A percentile compares a stretch with the other conserved stretches of the same genome.
These are phyloP conservation scores for Synergus laeviventris DNA, from an alignment of 2,888 invertebrate species.

Conservation along the genomic window DNA sequence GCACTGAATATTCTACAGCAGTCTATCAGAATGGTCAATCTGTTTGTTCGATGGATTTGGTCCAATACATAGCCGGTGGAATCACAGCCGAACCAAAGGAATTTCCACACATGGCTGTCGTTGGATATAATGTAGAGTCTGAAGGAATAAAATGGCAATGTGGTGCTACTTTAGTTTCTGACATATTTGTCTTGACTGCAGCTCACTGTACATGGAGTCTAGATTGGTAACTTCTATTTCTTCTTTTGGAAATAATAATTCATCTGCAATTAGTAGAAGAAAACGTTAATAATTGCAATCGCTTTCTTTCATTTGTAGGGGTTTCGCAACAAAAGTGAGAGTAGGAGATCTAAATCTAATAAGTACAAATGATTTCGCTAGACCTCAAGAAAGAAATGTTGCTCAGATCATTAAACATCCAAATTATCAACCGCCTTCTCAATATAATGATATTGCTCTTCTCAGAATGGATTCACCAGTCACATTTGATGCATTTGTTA, in stretches of 20 bases:
- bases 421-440: constrained; percentile 70
- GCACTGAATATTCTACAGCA: constrained; percentile 59
- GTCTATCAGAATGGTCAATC: constrained; percentile 61
- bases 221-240: constrained; percentile 42
- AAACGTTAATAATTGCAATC: not conserved
- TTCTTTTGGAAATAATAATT: not conserved
- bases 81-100: constrained; percentile 65
- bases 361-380: constrained; percentile 69
- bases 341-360: constrained; percentile 77
- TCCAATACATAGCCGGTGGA: constrained; percentile 69
- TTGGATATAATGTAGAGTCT: constrained; percentile 58
- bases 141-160: constrained; percentile 78
- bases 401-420: constrained; percentile 73
- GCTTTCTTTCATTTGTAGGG: constrained; percentile 61
- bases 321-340: constrained; percentile 73
- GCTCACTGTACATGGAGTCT: constrained; percentile 78
- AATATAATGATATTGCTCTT: constrained; percentile 78
- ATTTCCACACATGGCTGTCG: constrained; percentile 71
- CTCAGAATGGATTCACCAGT: constrained; percentile 73
- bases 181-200: constrained; percentile 81
- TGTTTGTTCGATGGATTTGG: constrained; percentile 60
- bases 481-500: constrained; percentile 71
- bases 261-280: not conserved
- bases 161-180: constrained; percentile 81
- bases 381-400: constrained; percentile 70